Conservation (phyloP, 2,113 vertebrate species). For the Cavia porcellus region DNA sequence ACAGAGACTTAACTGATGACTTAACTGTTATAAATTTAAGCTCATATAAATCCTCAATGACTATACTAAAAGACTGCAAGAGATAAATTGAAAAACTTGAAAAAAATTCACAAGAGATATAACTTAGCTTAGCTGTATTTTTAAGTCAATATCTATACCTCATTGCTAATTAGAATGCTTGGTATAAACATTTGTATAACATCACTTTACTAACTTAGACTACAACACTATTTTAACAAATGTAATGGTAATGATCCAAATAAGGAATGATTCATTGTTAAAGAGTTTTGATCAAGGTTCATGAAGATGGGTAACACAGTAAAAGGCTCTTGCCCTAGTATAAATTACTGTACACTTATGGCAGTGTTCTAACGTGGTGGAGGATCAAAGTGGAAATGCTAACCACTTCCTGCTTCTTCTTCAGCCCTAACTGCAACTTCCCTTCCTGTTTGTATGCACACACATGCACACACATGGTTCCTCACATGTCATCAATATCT, state of each 20-base stretch:
- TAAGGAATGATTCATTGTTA: not conserved
- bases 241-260: not conserved
- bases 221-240: not conserved
- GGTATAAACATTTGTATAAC: not conserved
- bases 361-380: no score
- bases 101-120: not conserved
- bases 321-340: no score
- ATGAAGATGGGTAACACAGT: no score
- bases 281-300: not conserved
- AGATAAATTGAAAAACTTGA: constrained; percentile 10
- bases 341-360: no score
- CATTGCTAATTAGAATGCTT: not conserved
- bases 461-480: no score
- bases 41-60: not conserved
- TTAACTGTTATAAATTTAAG: not conserved
- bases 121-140: not conserved
- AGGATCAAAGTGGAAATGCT: no score
- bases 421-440: no score
- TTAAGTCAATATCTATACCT: not conserved
- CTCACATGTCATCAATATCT: no score
- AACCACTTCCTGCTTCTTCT: no score
- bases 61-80: not conserved
- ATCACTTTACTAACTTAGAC: not conserved
- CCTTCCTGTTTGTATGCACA: no score
- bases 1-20: not conserved